phyloP scores from a whole-genome alignment of 2,888 invertebrate genomes.

The Eumerus sabulonum region DNA sequence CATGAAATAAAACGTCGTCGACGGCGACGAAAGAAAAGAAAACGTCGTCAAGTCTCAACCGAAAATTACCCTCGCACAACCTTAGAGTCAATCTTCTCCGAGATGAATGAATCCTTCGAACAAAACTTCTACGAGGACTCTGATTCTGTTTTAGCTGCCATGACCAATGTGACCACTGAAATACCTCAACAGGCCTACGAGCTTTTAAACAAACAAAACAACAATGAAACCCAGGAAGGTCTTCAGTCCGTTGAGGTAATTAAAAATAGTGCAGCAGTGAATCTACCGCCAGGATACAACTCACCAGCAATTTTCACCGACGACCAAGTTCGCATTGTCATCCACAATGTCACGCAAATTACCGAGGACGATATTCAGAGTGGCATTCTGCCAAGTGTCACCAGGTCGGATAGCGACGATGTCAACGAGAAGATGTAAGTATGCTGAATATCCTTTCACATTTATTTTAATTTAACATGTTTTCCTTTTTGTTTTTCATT shows the following conservation, averaged over 20 bases:
- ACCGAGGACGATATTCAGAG: slow-evolving; percentile 77
- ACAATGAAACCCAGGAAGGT: slow-evolving; percentile 38
- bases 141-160: slow-evolving; percentile 8
- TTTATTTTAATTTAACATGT: slow-evolving; percentile 34
- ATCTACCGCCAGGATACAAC: slow-evolving; percentile 45
- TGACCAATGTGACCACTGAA: slow-evolving; percentile 35
- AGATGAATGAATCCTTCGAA: slow-evolving; percentile 72
- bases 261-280: neutral
- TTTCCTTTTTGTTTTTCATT: slow-evolving; percentile 19
- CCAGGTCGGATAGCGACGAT: slow-evolving; percentile 71
- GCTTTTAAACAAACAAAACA: slow-evolving; percentile 52
- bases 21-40: slow-evolving; percentile 50
- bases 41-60: slow-evolving; percentile 38
- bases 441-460: neutral
- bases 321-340: slow-evolving; percentile 83
- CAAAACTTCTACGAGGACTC: slow-evolving; percentile 57
- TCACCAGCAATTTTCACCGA: slow-evolving; percentile 72
- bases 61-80: slow-evolving; percentile 28
- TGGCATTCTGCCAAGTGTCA: slow-evolving; percentile 68
- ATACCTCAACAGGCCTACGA: slow-evolving; percentile 55
- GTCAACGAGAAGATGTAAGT: slow-evolving; percentile 76
- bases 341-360: slow-evolving; percentile 84
- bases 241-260: slow-evolving; percentile 17
- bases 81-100: slow-evolving; percentile 63
- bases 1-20: slow-evolving; percentile 58